These are phyloP conservation scores for Cyprinella venusta DNA, from an alignment of 2,797 vertebrate genomes.

Conservation along the genomic window DNA sequence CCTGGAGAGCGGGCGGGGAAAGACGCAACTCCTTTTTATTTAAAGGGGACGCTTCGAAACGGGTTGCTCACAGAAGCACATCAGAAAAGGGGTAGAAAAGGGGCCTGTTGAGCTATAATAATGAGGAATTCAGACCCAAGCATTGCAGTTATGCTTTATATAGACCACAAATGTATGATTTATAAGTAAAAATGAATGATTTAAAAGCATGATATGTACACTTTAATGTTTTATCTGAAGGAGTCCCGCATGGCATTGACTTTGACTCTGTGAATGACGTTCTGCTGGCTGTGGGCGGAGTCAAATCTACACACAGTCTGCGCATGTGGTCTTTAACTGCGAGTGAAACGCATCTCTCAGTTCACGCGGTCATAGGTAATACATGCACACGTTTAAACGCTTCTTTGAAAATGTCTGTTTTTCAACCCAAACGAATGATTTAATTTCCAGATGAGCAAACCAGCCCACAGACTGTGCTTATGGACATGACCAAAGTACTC, in stretches of 20 bases:
- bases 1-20: no score
- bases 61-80: no score
- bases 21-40: no score
- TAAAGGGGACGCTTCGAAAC: no score
- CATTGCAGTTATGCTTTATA: no score
- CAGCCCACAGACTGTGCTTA: slow-evolving; percentile 75
- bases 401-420: not conserved
- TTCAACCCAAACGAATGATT: not conserved
- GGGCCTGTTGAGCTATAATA: no score
- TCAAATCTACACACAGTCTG: slow-evolving; percentile 78
- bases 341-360: slow-evolving; percentile 76
- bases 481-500: slow-evolving; percentile 78
- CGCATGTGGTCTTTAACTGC: slow-evolving; percentile 86
- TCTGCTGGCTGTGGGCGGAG: slow-evolving; percentile 80
- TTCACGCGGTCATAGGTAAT: slow-evolving; percentile 84
- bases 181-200: no score
- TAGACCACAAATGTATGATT: no score
- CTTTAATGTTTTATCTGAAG: slow-evolving; percentile 65
- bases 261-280: slow-evolving; percentile 72
- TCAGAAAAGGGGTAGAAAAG: no score
- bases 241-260: slow-evolving; percentile 72
- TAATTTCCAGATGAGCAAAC: slow-evolving; percentile 72
- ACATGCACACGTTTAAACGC: not conserved
- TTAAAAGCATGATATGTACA: no score
- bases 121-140: no score